These are phyloP conservation scores for Halcyon chelicuti DNA, from an alignment of 2,797 vertebrate genomes.

Conservation along the genomic window DNA sequence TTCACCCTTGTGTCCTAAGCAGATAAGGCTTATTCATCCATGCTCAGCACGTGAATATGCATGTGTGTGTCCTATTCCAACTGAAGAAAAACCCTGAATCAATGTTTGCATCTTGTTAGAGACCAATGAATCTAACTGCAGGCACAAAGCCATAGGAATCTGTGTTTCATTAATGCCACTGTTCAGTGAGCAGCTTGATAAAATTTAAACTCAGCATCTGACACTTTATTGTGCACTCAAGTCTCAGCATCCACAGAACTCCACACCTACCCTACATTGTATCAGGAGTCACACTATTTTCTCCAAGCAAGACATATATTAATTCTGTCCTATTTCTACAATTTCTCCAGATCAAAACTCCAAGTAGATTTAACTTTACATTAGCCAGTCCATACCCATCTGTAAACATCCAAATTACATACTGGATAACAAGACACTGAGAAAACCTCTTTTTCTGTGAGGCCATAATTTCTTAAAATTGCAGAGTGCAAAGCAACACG, in stretches of 20 bases:
- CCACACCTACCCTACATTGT: not conserved
- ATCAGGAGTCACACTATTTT: not conserved
- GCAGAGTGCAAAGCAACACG: not conserved
- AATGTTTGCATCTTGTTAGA: not conserved
- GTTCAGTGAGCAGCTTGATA: not conserved
- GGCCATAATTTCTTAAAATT: not conserved
- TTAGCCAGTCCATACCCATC: not conserved
- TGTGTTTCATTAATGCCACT: not conserved
- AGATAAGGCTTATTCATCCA: not conserved
- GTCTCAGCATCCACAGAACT: not conserved
- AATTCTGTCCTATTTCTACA: not conserved
- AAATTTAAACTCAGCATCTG: not conserved
- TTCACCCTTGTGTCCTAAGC: not conserved
- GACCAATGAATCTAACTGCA: not conserved
- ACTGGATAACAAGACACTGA: not conserved
- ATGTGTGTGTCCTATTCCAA: not conserved
- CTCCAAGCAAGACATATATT: not conserved
- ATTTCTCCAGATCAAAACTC: not conserved
- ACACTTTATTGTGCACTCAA: not conserved
- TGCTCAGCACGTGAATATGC: not conserved
- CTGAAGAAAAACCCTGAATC: not conserved
- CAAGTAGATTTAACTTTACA: not conserved
- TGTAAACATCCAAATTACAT: not conserved
- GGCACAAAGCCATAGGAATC: not conserved
- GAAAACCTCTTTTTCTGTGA: not conserved